phyloP scores from a whole-genome alignment of 1,140 invertebrate genomes.

The Tetramorium alpestre region DNA sequence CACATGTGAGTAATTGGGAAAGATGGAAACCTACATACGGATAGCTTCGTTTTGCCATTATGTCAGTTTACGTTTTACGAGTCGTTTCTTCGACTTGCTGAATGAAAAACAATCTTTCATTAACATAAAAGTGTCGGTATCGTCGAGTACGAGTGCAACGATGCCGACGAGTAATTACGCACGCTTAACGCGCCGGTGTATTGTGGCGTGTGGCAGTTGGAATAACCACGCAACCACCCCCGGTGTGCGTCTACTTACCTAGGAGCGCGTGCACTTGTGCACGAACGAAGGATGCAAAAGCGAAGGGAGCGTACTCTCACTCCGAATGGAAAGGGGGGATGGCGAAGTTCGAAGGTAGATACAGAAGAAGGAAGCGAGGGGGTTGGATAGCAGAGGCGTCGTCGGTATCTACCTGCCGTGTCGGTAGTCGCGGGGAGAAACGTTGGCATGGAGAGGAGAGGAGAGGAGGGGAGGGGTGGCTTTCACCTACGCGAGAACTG shows the following conservation, averaged over 20 bases:
- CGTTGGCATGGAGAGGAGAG: background rate
- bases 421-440: conserved; percentile 61
- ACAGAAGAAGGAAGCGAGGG: conserved; percentile 45
- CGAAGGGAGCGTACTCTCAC: conserved; percentile 59
- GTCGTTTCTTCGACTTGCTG: conserved; percentile 26
- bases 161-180: conserved; percentile 73
- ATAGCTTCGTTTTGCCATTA: background rate
- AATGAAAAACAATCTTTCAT: conserved; percentile 61
- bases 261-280: background rate
- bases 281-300: conserved; percentile 55
- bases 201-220: conserved; percentile 32
- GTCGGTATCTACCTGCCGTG: conserved; percentile 74
- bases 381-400: conserved; percentile 61
- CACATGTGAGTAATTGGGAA: background rate
- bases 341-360: conserved; percentile 65
- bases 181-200: conserved; percentile 70
- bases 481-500: conserved; percentile 55
- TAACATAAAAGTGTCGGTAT: conserved; percentile 62
- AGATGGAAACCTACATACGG: background rate
- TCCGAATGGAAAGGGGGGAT: conserved; percentile 39
- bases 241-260: background rate
- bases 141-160: conserved; percentile 39
- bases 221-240: conserved; percentile 19
- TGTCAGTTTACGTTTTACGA: background rate
- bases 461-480: conserved; percentile 22